Evolutionary conservation across 1,140 invertebrate species (phyloP).

Genomic region (Meloidogyne chitwoodi): DNA sequence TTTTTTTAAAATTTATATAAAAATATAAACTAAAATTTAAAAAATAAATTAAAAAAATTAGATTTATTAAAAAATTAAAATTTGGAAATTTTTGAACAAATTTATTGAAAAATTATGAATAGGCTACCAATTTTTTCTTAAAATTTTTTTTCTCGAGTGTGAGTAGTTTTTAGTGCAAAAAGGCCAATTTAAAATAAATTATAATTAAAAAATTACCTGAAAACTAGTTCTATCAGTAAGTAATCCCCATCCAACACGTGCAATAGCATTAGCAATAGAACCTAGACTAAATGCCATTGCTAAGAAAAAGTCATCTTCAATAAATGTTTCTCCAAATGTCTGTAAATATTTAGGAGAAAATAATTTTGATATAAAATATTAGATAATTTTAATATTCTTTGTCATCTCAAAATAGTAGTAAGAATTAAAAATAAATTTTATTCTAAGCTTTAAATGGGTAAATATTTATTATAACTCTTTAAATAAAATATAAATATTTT

Average conservation of each 20-base stretch:
- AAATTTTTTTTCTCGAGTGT: no score
- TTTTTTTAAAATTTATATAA: no score
- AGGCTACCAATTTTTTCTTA: no score
- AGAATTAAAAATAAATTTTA: conserved; percentile 23
- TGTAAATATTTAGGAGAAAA: neutral
- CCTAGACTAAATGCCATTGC: conserved; percentile 53
- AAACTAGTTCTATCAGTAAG: conserved; percentile 58
- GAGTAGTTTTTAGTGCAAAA: no score
- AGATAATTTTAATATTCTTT: no score
- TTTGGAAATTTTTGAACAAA: no score
- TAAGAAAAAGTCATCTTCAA: conserved; percentile 57
- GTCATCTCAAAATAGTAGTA: neutral
- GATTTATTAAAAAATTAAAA: no score
- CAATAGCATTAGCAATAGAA: conserved; percentile 52
- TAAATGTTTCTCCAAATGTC: conserved; percentile 48
- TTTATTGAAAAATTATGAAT: no score
- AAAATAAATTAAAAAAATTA: no score
- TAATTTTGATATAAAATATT: neutral
- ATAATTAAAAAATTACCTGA: conserved; percentile 36
- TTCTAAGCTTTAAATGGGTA: neutral
- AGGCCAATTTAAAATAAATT: no score
- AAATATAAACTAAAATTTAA: no score
- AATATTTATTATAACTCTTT: no score
- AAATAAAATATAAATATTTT: neutral
- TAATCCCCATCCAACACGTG: conserved; percentile 52